Evolutionary conservation across 2,113 vertebrate genomes (phyloP).

Genomic region (Ornithorhynchus anatinus): DNA sequence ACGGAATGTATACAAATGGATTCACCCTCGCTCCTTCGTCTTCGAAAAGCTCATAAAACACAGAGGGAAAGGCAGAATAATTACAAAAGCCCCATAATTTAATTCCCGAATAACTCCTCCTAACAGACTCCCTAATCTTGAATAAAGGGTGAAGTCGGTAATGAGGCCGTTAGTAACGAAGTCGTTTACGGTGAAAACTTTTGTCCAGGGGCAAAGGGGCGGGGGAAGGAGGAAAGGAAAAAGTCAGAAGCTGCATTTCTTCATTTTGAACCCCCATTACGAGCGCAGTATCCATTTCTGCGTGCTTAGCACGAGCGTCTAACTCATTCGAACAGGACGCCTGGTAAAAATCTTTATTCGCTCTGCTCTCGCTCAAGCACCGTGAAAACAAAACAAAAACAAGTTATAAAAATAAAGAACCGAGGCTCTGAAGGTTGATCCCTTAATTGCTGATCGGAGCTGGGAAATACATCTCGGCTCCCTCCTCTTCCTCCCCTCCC

Average conservation of each 20-base stretch:
- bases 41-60: too few species aligned
- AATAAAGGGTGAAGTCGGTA: not conserved
- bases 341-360: slow-evolving; percentile 22
- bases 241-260: slow-evolving; percentile 10
- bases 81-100: not conserved
- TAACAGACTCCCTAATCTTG: not conserved
- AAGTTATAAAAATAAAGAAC: slow-evolving; percentile 41
- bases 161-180: not conserved
- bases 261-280: not conserved
- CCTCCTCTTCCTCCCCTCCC: too few species aligned
- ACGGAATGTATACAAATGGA: too few species aligned
- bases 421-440: slow-evolving; percentile 40
- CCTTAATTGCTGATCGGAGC: slow-evolving; percentile 51
- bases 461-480: slow-evolving; percentile 57
- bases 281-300: not conserved
- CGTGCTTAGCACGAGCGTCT: not conserved
- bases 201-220: too few species aligned
- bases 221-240: not conserved
- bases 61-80: too few species aligned
- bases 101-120: not conserved
- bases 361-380: slow-evolving; percentile 42
- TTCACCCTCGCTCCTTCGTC: too few species aligned
- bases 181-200: slow-evolving; percentile 1
- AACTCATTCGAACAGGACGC: not conserved
- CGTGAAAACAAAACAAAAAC: slow-evolving; percentile 29